A percentile compares a stretch with the other conserved stretches of the same genome.
These are phyloP conservation scores for Alauda arvensis DNA, from an alignment of 2,797 vertebrate species.

Conservation along the genomic window DNA sequence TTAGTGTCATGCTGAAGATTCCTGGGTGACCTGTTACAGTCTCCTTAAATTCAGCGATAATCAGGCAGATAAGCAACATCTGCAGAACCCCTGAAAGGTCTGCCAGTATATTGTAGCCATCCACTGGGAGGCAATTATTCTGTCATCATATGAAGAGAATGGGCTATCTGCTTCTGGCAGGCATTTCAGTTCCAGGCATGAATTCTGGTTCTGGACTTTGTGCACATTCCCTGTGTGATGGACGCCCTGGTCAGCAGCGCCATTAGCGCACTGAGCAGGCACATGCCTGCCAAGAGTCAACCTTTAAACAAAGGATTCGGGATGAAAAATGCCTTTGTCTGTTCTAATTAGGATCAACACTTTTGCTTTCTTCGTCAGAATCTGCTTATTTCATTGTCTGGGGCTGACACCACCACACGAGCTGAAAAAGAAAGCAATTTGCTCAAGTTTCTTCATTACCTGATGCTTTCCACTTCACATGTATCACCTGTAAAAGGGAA, in stretches of 20 bases:
- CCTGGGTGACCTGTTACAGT: background rate
- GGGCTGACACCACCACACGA: background rate
- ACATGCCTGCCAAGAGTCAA: slow-evolving; percentile 1
- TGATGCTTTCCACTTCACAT: background rate
- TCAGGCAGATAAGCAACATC: slow-evolving; percentile 14
- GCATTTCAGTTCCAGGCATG: slow-evolving; percentile 33
- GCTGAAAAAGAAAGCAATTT: slow-evolving; percentile 1
- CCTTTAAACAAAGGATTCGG: slow-evolving; percentile 14
- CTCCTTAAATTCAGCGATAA: slow-evolving; percentile 16
- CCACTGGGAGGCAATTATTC: slow-evolving; percentile 52
- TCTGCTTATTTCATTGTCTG: background rate
- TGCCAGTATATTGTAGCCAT: slow-evolving; percentile 42
- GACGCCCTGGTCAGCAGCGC: background rate
- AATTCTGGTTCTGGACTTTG: background rate
- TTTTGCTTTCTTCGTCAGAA: slow-evolving; percentile 38
- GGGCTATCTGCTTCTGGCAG: slow-evolving; percentile 49
- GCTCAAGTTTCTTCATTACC: background rate
- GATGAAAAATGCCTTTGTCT: slow-evolving; percentile 44
- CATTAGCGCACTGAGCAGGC: background rate
- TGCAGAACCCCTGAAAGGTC: slow-evolving; percentile 26
- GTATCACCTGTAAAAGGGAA: background rate
- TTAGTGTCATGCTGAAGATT: background rate
- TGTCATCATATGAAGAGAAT: slow-evolving; percentile 47
- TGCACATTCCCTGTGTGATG: background rate
- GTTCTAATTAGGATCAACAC: slow-evolving; percentile 54